Base-by-base conservation (phyloP, 2,888 invertebrate genomes). In the Diloba caeruleocephala region DNA sequence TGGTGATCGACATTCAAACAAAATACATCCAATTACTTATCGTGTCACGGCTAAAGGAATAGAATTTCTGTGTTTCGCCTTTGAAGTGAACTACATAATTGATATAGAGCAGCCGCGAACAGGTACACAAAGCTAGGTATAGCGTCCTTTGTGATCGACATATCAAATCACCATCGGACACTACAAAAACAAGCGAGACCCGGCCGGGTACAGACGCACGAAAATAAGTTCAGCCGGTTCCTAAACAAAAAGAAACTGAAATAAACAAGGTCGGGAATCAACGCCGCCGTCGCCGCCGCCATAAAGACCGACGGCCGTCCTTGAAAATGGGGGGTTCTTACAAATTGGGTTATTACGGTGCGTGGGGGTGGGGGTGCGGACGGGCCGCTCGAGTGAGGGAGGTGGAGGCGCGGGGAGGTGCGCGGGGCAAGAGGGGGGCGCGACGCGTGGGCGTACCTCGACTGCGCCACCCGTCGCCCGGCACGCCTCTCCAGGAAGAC, bases 181-280 rank as follows among this genome's bases (percentile, higher is more conserved):
- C 76, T 78, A 79, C 81, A 79, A 84, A 80, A 85, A 88, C 87
- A 85, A 85, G 78, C 79, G 74, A 67, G 76, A 71, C 82, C 84
- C 77, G 80, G 87, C 84, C 85, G 78, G 83, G 85, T 80, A 83
- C 83, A 83, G 86, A 82, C 81, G 82, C 79, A 89, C 90, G 76
- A 89, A 92, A 92, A 90, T 90, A 91, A 92, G 90, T 88, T 85
- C 85, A 89, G 89, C 84, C 85, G 83, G 90, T 92, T 92, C 87
- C 90, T 88, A 92, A 92, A 92, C 92, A 93, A 92, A 92, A 92
- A 92, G 91, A 90, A 93, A 92, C 88, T 91, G 90, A 91, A 92
- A 93, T 91, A 93, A 93, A 93, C 93, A 94, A 93, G 92, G 92
- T 92, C 92, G 92, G 87, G 91, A 92, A 91, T 93, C 92, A 92